Conservation (phyloP, 1,140 invertebrate genomes). For the Ephestia elutella region DNA sequence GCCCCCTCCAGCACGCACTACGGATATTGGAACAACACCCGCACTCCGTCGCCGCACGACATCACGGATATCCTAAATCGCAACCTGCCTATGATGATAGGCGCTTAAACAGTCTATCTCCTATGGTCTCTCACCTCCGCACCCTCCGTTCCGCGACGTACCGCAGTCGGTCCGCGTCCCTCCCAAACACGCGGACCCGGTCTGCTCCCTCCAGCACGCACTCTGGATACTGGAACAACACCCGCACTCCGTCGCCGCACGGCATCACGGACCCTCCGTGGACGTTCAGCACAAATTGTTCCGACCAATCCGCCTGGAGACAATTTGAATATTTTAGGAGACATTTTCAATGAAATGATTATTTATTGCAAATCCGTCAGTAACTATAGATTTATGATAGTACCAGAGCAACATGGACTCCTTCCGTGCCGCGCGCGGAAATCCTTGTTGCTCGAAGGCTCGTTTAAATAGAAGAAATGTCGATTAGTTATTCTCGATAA, state of each 20-base stretch:
- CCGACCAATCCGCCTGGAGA: slow-evolving; percentile 84
- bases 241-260: slow-evolving; percentile 82
- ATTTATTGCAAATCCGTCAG: no score
- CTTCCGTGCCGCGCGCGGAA: no score
- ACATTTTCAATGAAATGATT: no score
- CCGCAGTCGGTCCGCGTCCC: slow-evolving; percentile 74
- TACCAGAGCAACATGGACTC: no score
- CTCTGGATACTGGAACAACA: slow-evolving; percentile 86
- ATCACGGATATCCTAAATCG: no score
- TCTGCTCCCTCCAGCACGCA: slow-evolving; percentile 84
- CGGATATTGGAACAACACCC: slow-evolving; percentile 87
- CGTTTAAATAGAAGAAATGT: no score
- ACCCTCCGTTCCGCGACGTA: slow-evolving; percentile 80
- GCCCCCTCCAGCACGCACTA: slow-evolving; percentile 82
- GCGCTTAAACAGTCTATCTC: no score
- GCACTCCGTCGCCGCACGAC: slow-evolving; percentile 82
- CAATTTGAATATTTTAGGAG: slow-evolving; percentile 7
- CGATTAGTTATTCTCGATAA: no score
- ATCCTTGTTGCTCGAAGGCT: no score
- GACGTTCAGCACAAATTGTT: slow-evolving; percentile 87
- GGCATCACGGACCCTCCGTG: slow-evolving; percentile 86
- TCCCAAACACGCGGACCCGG: slow-evolving; percentile 83
- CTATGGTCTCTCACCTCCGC: slow-evolving; percentile 49
- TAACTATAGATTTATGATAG: no score
- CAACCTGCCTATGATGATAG: no score